These are phyloP conservation scores for Agrypnus murinus DNA, from an alignment of 2,888 invertebrate species.

Conservation along the genomic window DNA sequence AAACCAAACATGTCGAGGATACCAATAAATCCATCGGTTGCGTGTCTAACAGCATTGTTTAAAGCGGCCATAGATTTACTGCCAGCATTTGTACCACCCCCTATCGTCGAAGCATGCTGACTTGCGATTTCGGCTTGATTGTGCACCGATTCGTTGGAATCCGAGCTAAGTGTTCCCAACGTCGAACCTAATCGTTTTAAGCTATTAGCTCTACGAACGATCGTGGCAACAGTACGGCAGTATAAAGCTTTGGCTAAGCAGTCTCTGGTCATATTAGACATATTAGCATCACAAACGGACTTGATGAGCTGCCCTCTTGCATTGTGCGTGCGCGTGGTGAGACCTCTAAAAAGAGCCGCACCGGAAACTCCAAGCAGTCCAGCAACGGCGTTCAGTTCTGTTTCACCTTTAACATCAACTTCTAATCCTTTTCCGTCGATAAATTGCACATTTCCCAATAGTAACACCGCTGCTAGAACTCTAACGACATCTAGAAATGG, in stretches of 20 bases:
- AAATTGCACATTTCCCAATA: conserved; percentile 94
- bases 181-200: conserved; percentile 90
- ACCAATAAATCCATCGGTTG: conserved; percentile 95
- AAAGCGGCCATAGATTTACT: conserved; percentile 94
- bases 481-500: conserved; percentile 95
- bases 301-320: conserved; percentile 86
- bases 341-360: conserved; percentile 84
- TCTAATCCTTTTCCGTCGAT: conserved; percentile 85
- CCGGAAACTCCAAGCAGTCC: conserved; percentile 87
- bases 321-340: conserved; percentile 88
- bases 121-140: conserved; percentile 89
- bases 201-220: conserved; percentile 94
- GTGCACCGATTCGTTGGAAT: conserved; percentile 93
- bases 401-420: conserved; percentile 86
- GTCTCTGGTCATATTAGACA: conserved; percentile 92
- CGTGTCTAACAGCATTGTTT: conserved; percentile 93
- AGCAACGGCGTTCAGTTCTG: conserved; percentile 90
- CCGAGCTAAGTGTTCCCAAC: conserved; percentile 88
- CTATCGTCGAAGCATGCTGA: conserved; percentile 89
- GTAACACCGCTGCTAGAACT: conserved; percentile 90
- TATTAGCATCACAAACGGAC: conserved; percentile 87
- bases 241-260: conserved; percentile 94
- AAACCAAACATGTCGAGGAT: conserved; percentile 98
- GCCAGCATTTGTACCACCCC: conserved; percentile 81
- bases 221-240: conserved; percentile 95